phyloP scores from a whole-genome alignment of 2,888 invertebrate species.

The Yponomeuta plumbellus region DNA sequence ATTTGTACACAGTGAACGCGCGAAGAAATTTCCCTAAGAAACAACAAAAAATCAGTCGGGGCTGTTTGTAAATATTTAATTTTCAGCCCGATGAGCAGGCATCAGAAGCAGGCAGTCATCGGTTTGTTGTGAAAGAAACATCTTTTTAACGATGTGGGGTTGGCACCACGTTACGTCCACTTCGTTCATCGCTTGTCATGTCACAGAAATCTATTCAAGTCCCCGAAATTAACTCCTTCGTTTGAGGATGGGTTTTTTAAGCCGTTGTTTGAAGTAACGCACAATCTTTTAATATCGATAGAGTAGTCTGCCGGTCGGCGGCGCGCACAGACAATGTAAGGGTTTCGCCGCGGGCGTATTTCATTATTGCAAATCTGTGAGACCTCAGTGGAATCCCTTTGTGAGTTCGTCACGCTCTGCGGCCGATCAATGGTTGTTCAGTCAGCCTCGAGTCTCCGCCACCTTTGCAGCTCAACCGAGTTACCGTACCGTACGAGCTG shows the following conservation, averaged over 20 bases:
- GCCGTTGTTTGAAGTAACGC: not conserved
- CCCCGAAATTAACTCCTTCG: not conserved
- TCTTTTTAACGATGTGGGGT: conserved; percentile 45
- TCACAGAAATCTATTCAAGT: conserved; percentile 7
- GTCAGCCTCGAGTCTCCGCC: conserved; percentile 37
- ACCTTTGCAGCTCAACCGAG: conserved; percentile 25
- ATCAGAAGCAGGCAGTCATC: conserved; percentile 37
- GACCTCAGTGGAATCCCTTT: conserved; percentile 46
- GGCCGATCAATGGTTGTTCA: conserved; percentile 41
- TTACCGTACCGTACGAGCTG: not conserved
- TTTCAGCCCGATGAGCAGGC: conserved; percentile 58
- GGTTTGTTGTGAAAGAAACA: conserved; percentile 44
- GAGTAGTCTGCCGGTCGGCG: conserved; percentile 20
- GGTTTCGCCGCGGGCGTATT: conserved; percentile 38
- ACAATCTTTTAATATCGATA: not conserved
- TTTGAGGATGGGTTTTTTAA: not conserved
- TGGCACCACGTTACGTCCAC: conserved; percentile 41
- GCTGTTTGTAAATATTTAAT: conserved; percentile 54
- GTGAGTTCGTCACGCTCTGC: conserved; percentile 48
- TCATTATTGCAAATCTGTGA: conserved; percentile 49
- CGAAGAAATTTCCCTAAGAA: conserved; percentile 43
- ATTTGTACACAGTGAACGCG: conserved; percentile 32
- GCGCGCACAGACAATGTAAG: conserved; percentile 40
- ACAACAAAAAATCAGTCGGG: conserved; percentile 43
- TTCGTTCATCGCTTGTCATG: conserved; percentile 3